These are phyloP conservation scores for Drosophila colorata DNA, from an alignment of 2,888 invertebrate species.

Conservation along the genomic window DNA sequence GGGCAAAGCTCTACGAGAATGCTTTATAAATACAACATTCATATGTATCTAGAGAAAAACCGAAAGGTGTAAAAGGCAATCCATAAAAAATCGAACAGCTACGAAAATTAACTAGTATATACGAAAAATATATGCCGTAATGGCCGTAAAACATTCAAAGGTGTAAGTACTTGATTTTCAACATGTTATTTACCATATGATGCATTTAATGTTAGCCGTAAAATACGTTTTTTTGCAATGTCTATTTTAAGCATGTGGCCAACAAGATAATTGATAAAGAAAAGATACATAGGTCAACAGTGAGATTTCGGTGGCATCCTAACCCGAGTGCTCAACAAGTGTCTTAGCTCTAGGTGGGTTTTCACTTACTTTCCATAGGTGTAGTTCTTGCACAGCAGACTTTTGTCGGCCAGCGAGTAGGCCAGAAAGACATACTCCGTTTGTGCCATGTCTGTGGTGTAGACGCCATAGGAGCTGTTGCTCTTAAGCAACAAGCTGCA, in stretches of 20 bases:
- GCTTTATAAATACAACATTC: constrained; percentile 32
- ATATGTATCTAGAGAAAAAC: constrained; percentile 37
- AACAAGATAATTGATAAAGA: constrained; percentile 61
- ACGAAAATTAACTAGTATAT: constrained; percentile 37
- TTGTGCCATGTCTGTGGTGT: constrained; percentile 71
- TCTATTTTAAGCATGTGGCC: constrained; percentile 67
- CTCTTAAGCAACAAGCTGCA: constrained; percentile 75
- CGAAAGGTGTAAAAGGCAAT: constrained; percentile 68
- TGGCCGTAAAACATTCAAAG: constrained; percentile 44
- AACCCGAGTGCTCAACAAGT: constrained; percentile 20
- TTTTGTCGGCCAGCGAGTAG: constrained; percentile 73
- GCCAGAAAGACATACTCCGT: constrained; percentile 78
- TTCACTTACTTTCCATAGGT: constrained; percentile 79
- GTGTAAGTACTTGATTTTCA: constrained; percentile 45
- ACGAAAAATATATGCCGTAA: constrained; percentile 28
- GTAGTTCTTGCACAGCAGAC: constrained; percentile 76
- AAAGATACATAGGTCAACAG: constrained; percentile 58
- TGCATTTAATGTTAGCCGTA: constrained; percentile 84
- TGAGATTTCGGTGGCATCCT: constrained; percentile 32
- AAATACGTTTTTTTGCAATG: constrained; percentile 84
- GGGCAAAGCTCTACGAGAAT: constrained; percentile 29
- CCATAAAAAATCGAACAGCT: constrained; percentile 42
- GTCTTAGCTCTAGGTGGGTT: constrained; percentile 1
- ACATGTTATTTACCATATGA: constrained; percentile 82
- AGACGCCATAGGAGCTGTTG: constrained; percentile 71